Conservation (phyloP, 2,888 invertebrate species). For the Tromatobia lineatoria region DNA sequence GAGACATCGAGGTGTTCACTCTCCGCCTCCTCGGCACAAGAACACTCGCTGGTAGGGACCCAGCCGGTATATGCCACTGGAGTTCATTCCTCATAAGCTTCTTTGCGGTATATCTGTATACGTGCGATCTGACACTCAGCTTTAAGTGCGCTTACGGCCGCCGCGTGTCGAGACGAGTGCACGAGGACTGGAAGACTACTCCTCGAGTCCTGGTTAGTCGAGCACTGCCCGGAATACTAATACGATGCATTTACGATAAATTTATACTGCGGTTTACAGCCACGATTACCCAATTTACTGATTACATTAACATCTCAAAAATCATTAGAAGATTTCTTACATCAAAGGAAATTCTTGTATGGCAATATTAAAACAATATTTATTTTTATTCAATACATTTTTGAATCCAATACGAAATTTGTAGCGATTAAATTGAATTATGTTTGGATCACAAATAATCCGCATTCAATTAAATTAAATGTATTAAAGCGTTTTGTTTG, state of each 20-base stretch:
- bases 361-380: no score
- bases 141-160: conserved; percentile 11
- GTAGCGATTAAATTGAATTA: no score
- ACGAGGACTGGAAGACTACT: conserved; percentile 12
- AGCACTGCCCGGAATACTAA: neutral
- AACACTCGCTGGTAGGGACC: conserved; percentile 23
- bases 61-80: conserved; percentile 16
- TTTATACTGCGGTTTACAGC: no score
- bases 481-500: no score
- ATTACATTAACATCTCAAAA: no score
- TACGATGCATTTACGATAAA: neutral
- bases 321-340: no score
- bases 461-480: no score
- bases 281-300: no score
- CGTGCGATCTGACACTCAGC: conserved; percentile 5
- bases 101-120: conserved; percentile 25
- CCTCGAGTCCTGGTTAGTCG: neutral
- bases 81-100: conserved; percentile 17
- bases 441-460: no score
- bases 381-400: no score
- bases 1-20: conserved; percentile 48
- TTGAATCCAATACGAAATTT: no score
- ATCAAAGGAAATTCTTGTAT: no score
- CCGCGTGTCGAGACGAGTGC: conserved; percentile 20
- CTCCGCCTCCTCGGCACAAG: conserved; percentile 37